phyloP scores from a whole-genome alignment of 2,113 vertebrate genomes.

The Hymenochirus boettgeri region DNA sequence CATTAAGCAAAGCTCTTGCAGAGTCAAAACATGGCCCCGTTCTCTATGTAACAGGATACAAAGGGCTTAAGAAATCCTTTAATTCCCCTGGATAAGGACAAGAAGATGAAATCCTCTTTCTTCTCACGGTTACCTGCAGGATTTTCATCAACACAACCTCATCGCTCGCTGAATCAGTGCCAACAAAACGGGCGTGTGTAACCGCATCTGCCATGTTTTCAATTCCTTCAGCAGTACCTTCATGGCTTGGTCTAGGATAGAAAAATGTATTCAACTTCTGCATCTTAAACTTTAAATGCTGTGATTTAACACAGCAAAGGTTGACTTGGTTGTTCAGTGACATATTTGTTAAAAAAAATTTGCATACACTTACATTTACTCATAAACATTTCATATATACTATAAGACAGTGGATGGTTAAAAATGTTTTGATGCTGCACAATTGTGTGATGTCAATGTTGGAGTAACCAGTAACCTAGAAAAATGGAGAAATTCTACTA shows the following conservation, averaged over 20 bases:
- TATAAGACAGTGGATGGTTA: too few relatives aligned
- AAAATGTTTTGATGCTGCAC: too few relatives aligned
- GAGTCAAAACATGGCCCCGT: slow-evolving; percentile 58
- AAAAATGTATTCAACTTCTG: too few relatives aligned
- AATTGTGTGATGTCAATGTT: too few relatives aligned
- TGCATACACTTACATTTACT: too few relatives aligned
- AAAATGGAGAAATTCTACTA: too few relatives aligned
- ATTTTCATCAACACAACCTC: slow-evolving; percentile 99
- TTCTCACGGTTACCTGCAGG: slow-evolving; percentile 82
- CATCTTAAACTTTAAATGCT: too few relatives aligned
- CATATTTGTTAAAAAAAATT: too few relatives aligned
- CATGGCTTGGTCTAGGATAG: slow-evolving; percentile 80
- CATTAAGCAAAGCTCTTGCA: slow-evolving; percentile 52
- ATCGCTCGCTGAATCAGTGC: slow-evolving; percentile 95
- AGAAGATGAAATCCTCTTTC: slow-evolving; percentile 38
- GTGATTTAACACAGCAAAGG: too few relatives aligned
- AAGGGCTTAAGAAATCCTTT: slow-evolving; percentile 50
- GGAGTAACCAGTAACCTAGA: too few relatives aligned
- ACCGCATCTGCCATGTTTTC: slow-evolving; percentile 98
- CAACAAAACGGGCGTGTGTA: slow-evolving; percentile 94
- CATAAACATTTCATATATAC: too few relatives aligned
- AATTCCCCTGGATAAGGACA: slow-evolving; percentile 45
- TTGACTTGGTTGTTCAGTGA: too few relatives aligned
- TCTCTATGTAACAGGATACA: slow-evolving; percentile 49
- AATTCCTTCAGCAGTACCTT: slow-evolving; percentile 91